Evolutionary conservation across 2,888 invertebrate genomes (phyloP), one percentile per base, ranked within the genome.

Genomic region (Caenorhabditis zanzibari): DNA sequence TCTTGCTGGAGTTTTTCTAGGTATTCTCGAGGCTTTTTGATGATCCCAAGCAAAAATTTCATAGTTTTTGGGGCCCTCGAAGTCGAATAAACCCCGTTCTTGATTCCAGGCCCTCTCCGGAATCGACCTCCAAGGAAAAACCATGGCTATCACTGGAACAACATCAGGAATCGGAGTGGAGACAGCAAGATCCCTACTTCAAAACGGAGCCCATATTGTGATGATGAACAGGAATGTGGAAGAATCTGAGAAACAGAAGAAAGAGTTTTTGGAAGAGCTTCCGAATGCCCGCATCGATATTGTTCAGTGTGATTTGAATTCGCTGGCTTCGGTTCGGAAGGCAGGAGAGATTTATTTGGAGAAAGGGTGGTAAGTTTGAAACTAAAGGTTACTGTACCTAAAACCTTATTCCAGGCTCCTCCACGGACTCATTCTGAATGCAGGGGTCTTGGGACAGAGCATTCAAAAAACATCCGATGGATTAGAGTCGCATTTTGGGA

Each of bases 191-290:
- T 77, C 88, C 2, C 68, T 90, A 9, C 89, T 88, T 19, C 47
- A 88, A 12, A 85, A 72, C 41, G 89, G 89, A 19, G 97, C 97
- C 91, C 95, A 95, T 85, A 95, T 98, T 0, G 94, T 97, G 56
- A 94, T 98, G 92, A 97, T 96, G 0, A 97, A 97, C 92, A 94
- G 97, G 26, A 92, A 93, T 82, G 56, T 91, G 19, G 93, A 94
- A 54, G 94, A 95, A 38, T 95, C 96, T 0, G 94, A 95, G 74
- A 94, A 94, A 84, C 96, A 96, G 0, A 95, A 96, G 52, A 94
- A 94, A 66, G 93, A 93, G 61, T 96, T 98, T 86, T 93, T 94
- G 16, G 28, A 56, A 24, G 69, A 73, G 28, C 54, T 66, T 38
- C 47, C 71, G 6, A 61, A 61, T 41, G 82, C 77, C 3, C 91